These are phyloP conservation scores for Psittacula echo DNA, from an alignment of 2,797 vertebrate species.

Conservation along the genomic window DNA sequence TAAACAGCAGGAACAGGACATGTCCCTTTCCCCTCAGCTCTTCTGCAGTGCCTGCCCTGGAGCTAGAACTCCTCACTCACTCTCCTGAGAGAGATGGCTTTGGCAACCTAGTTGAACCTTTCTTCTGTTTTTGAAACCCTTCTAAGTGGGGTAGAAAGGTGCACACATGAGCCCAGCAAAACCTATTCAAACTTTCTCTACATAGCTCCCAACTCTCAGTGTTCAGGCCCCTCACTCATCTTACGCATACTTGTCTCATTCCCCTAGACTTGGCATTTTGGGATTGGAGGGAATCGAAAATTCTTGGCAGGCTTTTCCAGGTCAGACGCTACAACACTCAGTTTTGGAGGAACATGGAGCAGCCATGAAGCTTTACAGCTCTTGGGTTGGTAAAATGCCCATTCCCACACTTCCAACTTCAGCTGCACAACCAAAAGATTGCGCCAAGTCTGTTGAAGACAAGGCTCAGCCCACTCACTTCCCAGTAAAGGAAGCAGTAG, in stretches of 20 bases:
- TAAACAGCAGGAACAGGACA: background rate
- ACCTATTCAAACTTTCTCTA: background rate
- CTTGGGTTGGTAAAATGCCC: background rate
- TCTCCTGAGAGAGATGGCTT: background rate
- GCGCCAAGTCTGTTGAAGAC: background rate
- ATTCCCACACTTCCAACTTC: background rate
- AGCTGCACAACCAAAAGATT: background rate
- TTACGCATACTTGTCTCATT: background rate
- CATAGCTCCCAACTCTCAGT: background rate
- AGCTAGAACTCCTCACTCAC: background rate
- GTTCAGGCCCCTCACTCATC: background rate
- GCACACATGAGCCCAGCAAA: background rate
- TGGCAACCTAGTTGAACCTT: background rate
- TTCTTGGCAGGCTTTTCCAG: background rate
- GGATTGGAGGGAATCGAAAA: background rate
- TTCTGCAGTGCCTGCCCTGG: background rate
- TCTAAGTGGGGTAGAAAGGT: background rate
- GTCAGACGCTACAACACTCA: background rate
- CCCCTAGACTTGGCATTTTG: background rate
- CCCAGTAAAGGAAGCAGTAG: constrained; percentile 14
- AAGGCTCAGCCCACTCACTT: constrained; percentile 26
- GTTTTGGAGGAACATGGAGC: background rate
- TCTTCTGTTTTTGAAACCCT: background rate
- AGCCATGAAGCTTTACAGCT: background rate
- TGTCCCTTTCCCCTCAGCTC: background rate